Evolutionary conservation across 1,140 invertebrate species (phyloP), one percentile per base, ranked within the genome.

Genomic region (fruit fly (Drosophila melanogaster)): DNA sequence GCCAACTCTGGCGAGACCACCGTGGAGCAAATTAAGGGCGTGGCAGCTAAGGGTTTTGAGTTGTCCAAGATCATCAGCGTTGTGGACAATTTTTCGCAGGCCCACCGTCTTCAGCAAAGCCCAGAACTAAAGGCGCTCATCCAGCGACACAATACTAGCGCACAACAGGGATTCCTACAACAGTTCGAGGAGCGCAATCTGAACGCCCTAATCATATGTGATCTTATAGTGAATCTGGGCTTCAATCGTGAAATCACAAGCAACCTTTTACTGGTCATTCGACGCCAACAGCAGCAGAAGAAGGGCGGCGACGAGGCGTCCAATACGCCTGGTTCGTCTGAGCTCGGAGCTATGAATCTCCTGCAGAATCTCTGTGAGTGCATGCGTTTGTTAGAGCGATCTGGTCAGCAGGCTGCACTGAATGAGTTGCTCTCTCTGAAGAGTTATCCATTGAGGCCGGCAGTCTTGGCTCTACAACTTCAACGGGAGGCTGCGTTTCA

Each of bases 1-100:
- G 12, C 66, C 1, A 54, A 46, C 8, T 46, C 59, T 11, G 60
- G 56, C 1, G 77, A 49, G 24, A 77, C 78, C 5, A 91, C 90
- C 4, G 89, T 92, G 19, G 70, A 93, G 66, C 85, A 90, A 76
- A 83, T 92, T 44, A 79, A 77, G 54, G 75, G 84, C 57, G 79
- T 86, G 41, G 80, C 89, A 12, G 87, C 76, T 53, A 81, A 89
- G 50, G 86, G 86, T 24, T 83, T 92, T 49, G 73, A 90, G 58
- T 15, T 81, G 7, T 90, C 77, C 6, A 79, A 87, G 26, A 86
- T 92, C 44, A 89, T 90, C 44, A 89, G 92, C 19, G 87, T 92
- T 4, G 80, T 93, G 11, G 84, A 92, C 50, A 83, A 92, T 15
- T 93, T 93, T 74, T 86, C 92, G 0, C 83, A 90, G 49, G 64